These are phyloP conservation scores for Cataglyphis albicans DNA, from an alignment of 2,888 invertebrate species.

Conservation along the genomic window DNA sequence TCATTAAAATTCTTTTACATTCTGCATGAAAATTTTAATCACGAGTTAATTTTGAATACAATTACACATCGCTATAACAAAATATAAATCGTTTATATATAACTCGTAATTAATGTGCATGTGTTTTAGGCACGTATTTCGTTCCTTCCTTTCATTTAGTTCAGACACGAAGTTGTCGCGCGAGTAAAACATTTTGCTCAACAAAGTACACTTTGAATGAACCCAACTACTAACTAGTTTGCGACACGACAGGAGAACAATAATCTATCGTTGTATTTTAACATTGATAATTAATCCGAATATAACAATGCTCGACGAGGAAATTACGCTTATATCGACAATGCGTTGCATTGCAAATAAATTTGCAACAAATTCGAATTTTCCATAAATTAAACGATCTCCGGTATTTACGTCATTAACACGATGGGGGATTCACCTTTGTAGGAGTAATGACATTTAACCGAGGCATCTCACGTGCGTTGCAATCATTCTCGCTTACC, in stretches of 20 bases:
- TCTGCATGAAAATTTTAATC: neutral
- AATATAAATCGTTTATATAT: neutral
- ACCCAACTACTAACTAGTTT: constrained; percentile 5
- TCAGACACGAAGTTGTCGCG: neutral
- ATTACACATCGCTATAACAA: constrained; percentile 23
- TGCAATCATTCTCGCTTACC: constrained; percentile 31
- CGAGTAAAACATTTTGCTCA: constrained; percentile 14
- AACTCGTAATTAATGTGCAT: constrained; percentile 38
- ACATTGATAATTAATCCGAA: neutral
- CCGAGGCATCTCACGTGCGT: constrained; percentile 13
- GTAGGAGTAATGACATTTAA: constrained; percentile 7
- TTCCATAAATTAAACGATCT: neutral
- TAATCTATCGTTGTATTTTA: neutral
- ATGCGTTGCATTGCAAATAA: neutral
- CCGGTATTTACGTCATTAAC: neutral
- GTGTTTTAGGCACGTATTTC: constrained; percentile 15
- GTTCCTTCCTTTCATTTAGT: constrained; percentile 17
- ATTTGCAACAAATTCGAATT: neutral
- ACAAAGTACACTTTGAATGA: constrained; percentile 18
- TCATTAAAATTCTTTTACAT: neutral
- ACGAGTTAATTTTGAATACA: constrained; percentile 6
- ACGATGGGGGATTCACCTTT: neutral
- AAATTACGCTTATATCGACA: neutral
- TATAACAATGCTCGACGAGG: neutral
- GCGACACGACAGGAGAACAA: neutral